phyloP scores from a whole-genome alignment of 2,888 invertebrate species.

The Urechis unicinctus region DNA sequence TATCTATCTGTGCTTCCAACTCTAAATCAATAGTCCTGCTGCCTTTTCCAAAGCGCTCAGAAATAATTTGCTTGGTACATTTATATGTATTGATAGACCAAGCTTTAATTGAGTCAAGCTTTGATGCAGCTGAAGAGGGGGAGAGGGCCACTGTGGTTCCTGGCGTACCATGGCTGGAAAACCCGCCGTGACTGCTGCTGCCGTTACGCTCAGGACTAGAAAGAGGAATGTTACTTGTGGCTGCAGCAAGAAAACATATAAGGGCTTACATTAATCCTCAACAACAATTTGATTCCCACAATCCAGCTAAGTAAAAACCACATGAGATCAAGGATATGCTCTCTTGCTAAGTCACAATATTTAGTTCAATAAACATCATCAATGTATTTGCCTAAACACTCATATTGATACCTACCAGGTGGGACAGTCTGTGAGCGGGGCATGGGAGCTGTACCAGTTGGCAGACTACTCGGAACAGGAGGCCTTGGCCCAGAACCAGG shows the following conservation, averaged over 20 bases:
- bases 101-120: slow-evolving; percentile 79
- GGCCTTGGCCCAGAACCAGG: slow-evolving; percentile 1
- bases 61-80: slow-evolving; percentile 92
- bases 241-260: too few species aligned
- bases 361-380: background rate
- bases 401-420: slow-evolving; percentile 27
- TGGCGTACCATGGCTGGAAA: background rate
- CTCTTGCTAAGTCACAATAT: too few species aligned
- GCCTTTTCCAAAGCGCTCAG: slow-evolving; percentile 83
- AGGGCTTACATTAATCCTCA: too few species aligned
- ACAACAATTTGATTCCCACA: too few species aligned
- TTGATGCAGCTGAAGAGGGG: slow-evolving; percentile 23
- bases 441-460: slow-evolving; percentile 15
- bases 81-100: slow-evolving; percentile 99
- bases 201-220: slow-evolving; percentile 32
- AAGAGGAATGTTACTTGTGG: slow-evolving; percentile 33
- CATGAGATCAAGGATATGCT: too few species aligned
- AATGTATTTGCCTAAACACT: background rate
- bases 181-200: slow-evolving; percentile 4
- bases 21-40: slow-evolving; percentile 61
- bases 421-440: slow-evolving; percentile 33
- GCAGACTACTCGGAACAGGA: slow-evolving; percentile 4
- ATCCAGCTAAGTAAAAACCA: too few species aligned
- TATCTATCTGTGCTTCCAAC: slow-evolving; percentile 88
- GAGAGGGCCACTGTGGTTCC: background rate